Evolutionary conservation across 2,797 vertebrate genomes (phyloP), one percentile per base, ranked within the genome.

Genomic region (Melanogrammus aeglefinus): DNA sequence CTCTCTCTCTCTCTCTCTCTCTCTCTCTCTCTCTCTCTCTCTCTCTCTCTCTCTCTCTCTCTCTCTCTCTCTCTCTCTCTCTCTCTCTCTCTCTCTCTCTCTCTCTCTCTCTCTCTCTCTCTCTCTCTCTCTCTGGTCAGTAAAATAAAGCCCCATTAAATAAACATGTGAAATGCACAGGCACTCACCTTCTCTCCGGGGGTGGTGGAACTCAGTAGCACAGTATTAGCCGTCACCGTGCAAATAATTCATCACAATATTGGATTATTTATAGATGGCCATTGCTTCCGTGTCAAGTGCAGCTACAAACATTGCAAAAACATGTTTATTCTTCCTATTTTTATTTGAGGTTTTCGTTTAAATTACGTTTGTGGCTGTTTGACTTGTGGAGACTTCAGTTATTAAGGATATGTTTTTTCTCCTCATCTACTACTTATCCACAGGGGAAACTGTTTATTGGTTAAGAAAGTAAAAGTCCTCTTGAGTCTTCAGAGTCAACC

Each of bases 161-260:
- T 82, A 82, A 85, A 88, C 77, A 91, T 90, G 75, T 78, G 75
- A 66, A n/a, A 74, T 76, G 75, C 71, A 81, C 69, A 76, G 75
- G 77, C 57, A 13, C 36, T 36, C 72, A 44, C 33, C 77, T 77
- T 36, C 51, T 78, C 73, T 79, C 70, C 39, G 35, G 14, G 72
- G 72, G 84, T 57, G 16, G 76, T n/a, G 75, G 72, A 77, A 78
- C 76, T 51, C 29, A 6, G 80, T n/a, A 24, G 77, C 79, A 78
- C 35, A 78, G 83, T 80, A 85, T 81, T 88, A 87, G 87, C 76
- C 29, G 85, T 85, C 85, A 81, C 79, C 82, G 82, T 27, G 41
- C 81, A 86, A 91, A 93, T 90, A 84, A 92, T 93, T 91, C 79
- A 91, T 91, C 77, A 82, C 73, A 83, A 90, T 91, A 89, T 90